Conservation (phyloP, 1,140 invertebrate species). For the Tribolium madens region DNA sequence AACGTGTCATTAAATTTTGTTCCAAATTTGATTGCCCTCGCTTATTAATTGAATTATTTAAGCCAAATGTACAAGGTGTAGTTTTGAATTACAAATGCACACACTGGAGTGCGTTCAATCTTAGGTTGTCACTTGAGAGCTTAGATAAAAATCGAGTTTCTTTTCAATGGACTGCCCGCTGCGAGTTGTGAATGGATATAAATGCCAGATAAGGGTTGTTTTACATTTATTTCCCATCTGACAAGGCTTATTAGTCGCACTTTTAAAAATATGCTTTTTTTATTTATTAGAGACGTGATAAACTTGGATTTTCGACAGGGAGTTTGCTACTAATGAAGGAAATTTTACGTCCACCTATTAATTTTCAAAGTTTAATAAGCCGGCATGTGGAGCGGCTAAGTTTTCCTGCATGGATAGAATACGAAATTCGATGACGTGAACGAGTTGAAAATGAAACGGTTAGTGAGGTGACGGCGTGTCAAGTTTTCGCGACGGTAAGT, state of each 20-base stretch:
- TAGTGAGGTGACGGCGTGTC: slow-evolving; percentile 44
- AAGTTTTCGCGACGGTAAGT: slow-evolving; percentile 43
- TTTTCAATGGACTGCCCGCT: slow-evolving; percentile 36
- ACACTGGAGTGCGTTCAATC: slow-evolving; percentile 20
- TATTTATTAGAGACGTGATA: slow-evolving; percentile 6
- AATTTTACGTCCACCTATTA: not conserved
- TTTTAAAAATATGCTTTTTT: slow-evolving; percentile 4
- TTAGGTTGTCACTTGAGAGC: slow-evolving; percentile 13
- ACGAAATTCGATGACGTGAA: slow-evolving; percentile 33
- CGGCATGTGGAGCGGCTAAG: not conserved
- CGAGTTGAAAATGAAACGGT: slow-evolving; percentile 45
- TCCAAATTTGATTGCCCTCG: not conserved
- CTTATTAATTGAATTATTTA: slow-evolving; percentile 23
- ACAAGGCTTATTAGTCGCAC: slow-evolving; percentile 24
- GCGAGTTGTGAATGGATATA: slow-evolving; percentile 31
- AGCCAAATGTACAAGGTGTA: slow-evolving; percentile 19
- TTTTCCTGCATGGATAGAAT: slow-evolving; percentile 19
- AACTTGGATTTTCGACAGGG: not conserved
- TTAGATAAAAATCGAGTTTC: slow-evolving; percentile 33
- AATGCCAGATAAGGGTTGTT: slow-evolving; percentile 37
- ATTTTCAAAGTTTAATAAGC: slow-evolving; percentile 12
- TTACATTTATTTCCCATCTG: slow-evolving; percentile 32
- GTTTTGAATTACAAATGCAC: slow-evolving; percentile 34
- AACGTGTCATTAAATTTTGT: slow-evolving; percentile 1
- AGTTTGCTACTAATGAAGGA: not conserved